Evolutionary conservation across 2,888 invertebrate species (phyloP).

Genomic region (Macrostomum cliftonense): DNA sequence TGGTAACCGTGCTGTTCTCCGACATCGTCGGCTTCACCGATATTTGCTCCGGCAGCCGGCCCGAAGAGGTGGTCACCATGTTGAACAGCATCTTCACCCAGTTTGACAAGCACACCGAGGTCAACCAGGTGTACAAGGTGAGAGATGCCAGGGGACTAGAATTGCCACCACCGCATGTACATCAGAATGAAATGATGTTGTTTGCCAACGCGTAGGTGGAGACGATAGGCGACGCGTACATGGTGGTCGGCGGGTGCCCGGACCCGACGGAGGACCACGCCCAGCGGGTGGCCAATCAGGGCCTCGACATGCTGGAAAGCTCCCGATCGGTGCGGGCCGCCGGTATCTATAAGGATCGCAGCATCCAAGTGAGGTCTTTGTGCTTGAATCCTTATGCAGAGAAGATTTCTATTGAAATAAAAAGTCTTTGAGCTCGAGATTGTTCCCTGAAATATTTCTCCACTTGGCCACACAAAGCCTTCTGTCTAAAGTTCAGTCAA

Average conservation of each 20-base stretch:
- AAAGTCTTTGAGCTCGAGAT: no score
- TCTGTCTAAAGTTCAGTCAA: no score
- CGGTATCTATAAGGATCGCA: slow-evolving; percentile 18
- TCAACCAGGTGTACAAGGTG: slow-evolving; percentile 20
- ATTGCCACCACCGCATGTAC: no score
- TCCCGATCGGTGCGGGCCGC: slow-evolving; percentile 21
- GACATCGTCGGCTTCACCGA: slow-evolving; percentile 33
- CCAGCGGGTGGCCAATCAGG: slow-evolving; percentile 25
- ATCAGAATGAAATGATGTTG: no score
- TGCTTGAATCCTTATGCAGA: no score
- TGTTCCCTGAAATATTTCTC: no score
- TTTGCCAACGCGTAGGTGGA: slow-evolving; percentile 17
- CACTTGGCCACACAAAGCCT: no score
- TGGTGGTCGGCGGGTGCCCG: slow-evolving; percentile 32
- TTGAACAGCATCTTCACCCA: slow-evolving; percentile 34
- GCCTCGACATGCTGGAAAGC: slow-evolving; percentile 27
- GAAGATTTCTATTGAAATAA: no score
- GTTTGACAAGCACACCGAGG: slow-evolving; percentile 17
- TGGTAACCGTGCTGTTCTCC: slow-evolving; percentile 26
- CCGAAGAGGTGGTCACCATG: slow-evolving; percentile 29
- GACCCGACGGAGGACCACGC: slow-evolving; percentile 22
- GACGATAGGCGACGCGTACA: slow-evolving; percentile 28
- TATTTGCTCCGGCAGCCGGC: slow-evolving; percentile 26
- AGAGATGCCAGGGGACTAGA: no score
- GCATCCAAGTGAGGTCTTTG: slow-evolving; percentile 6